Base-by-base conservation (phyloP, 2,797 vertebrate genomes). In the Melanotaenia boesemani region DNA sequence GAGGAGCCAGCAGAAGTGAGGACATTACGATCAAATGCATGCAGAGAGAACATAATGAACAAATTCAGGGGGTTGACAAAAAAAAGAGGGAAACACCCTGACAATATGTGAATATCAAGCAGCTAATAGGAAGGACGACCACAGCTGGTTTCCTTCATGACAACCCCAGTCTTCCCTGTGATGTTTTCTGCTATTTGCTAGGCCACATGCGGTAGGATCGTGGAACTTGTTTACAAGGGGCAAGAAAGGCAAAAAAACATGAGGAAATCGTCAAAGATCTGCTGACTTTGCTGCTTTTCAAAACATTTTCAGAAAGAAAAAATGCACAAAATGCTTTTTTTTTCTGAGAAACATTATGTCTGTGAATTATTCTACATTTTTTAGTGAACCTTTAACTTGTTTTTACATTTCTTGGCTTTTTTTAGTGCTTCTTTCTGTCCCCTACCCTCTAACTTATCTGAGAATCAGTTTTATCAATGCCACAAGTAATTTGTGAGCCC, bases 11-110 rank as follows among this genome's bases (percentile, higher is more conserved):
- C 80, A 15, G 83, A 85, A 80, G 81, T 85, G 89, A 81, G 73
- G 73, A 82, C 77, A 39, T 79, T 70, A 56, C 74, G 83, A 90
- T 84, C 77, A 86, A 80, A 87, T 68, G 61, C 86, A 80, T 3
- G 71, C 85, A 67, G 81, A 26, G 83, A 74, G 67, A 86, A 76
- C 72, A 73, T 82, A 84, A 85, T 80, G 76, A 85, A 73, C 73
- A 58, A 59, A 54, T 70, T 76, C 3, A 1, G 50, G n/a, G 59
- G 71, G 63, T 5, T 48, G 64, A 70, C 13, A 58, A 66, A 77
- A 69, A 71, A 60, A 80, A 86, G 64, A 30, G 62, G 30, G 28
- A 34, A 39, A 37, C 60, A 12, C 63, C 71, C 63, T 6, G 7
- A 70, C 68, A 55, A 73, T 37, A 73, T 76, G 65, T 63, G 76